Percentiles rank a stretch among this genome's conserved stretches.
phyloP scores from a whole-genome alignment of 2,113 vertebrate genomes.

The Xenopus laevis region DNA sequence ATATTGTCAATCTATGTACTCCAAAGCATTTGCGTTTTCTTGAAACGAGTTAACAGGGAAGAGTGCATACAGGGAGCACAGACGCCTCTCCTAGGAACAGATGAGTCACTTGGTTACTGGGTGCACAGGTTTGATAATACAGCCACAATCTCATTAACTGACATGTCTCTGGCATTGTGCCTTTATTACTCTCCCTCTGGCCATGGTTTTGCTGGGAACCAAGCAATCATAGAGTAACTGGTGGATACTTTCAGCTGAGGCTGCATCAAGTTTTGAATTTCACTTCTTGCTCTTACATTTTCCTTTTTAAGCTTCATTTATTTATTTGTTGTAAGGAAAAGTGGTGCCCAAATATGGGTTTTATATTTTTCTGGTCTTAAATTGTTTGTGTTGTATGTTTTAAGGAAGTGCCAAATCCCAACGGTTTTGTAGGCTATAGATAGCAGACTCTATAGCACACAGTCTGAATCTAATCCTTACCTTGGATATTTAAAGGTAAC shows the following conservation, averaged over 20 bases:
- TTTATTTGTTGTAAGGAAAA: too few relatives aligned
- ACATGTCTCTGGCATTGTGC: conserved; percentile 18
- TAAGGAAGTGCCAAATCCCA: too few relatives aligned
- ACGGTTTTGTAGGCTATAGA: too few relatives aligned
- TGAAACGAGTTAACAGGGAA: background rate
- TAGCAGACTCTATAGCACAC: too few relatives aligned
- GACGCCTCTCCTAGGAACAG: conserved; percentile 17
- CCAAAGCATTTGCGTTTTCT: background rate
- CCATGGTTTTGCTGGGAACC: conserved; percentile 16
- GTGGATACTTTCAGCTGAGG: conserved; percentile 6
- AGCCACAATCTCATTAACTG: conserved; percentile 17
- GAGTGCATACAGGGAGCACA: background rate
- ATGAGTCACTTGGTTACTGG: conserved; percentile 16
- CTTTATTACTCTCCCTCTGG: conserved; percentile 11
- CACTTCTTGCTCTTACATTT: too few relatives aligned
- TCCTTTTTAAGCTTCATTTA: too few relatives aligned
- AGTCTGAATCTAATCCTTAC: too few relatives aligned
- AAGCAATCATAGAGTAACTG: background rate
- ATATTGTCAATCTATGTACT: too few relatives aligned
- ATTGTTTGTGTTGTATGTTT: too few relatives aligned
- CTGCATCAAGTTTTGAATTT: background rate
- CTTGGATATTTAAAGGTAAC: too few relatives aligned
- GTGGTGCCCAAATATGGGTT: too few relatives aligned
- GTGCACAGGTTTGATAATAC: conserved; percentile 31
- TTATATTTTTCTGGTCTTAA: too few relatives aligned